Conservation (phyloP, 2,888 invertebrate species). For the Nomada ruficornis region DNA sequence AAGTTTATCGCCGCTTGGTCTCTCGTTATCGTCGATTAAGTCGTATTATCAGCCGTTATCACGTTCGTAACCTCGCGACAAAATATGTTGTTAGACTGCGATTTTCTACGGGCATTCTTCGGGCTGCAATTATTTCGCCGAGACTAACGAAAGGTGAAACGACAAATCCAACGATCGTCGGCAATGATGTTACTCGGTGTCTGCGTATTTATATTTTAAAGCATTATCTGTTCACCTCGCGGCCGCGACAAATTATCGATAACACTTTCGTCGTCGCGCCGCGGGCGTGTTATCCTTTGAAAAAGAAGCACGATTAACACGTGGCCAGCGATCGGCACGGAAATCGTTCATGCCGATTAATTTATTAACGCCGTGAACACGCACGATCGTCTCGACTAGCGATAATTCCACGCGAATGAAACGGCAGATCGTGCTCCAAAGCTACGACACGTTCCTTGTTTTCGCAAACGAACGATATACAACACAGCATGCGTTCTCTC, state of each 20-base stretch:
- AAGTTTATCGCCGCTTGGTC: slow-evolving; percentile 37
- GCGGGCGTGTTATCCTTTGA: background rate
- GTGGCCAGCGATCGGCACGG: background rate
- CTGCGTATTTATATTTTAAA: too few species aligned
- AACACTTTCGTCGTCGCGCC: background rate
- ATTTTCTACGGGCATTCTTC: background rate
- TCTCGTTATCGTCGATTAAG: slow-evolving; percentile 53
- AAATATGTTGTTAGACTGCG: slow-evolving; percentile 23
- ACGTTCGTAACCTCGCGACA: slow-evolving; percentile 40
- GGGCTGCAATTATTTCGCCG: background rate
- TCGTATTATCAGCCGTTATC: slow-evolving; percentile 62
- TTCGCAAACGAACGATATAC: slow-evolving; percentile 3
- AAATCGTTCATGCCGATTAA: slow-evolving; percentile 8
- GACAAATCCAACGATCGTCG: too few species aligned
- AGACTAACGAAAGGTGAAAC: background rate
- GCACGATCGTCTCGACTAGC: background rate
- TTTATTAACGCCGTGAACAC: background rate
- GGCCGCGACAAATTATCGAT: background rate
- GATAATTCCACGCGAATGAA: slow-evolving; percentile 22
- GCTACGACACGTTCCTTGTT: background rate
- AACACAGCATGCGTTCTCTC: background rate
- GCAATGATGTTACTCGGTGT: too few species aligned
- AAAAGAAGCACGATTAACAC: background rate
- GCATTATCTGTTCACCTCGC: too few species aligned
- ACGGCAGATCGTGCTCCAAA: background rate